Evolutionary conservation across 2,888 invertebrate species (phyloP).

Genomic region (Tiphia femorata): DNA sequence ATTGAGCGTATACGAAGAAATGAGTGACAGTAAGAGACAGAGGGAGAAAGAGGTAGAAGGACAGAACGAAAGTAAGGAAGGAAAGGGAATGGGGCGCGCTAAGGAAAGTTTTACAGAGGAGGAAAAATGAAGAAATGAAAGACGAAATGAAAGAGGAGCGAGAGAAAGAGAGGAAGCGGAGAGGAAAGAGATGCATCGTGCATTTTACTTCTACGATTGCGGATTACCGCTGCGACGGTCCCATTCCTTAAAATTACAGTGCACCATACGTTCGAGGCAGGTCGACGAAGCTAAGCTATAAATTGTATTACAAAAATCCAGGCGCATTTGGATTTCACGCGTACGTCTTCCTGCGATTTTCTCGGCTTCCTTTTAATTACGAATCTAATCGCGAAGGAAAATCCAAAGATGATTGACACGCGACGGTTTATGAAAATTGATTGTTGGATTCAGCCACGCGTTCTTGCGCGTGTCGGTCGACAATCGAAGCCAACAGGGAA

Average conservation of each 20-base stretch:
- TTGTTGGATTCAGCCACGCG: too few species aligned
- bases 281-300: conserved; percentile 26
- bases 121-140: too few species aligned
- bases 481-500: too few species aligned
- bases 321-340: conserved; percentile 27
- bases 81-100: neutral
- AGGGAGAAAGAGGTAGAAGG: neutral
- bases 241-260: conserved; percentile 34
- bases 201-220: conserved; percentile 27
- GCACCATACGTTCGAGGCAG: conserved; percentile 27
- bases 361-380: too few species aligned
- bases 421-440: too few species aligned
- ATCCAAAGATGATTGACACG: too few species aligned
- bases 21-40: too few species aligned
- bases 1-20: too few species aligned
- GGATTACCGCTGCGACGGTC: conserved; percentile 8
- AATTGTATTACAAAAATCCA: conserved; percentile 39
- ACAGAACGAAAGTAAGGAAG: neutral
- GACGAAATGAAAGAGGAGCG: too few species aligned
- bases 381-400: too few species aligned
- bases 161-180: neutral
- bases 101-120: neutral
- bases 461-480: too few species aligned
- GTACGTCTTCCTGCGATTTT: conserved; percentile 18
- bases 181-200: neutral